Base-by-base conservation (phyloP, 2,797 vertebrate genomes). In the Arnoldichthys spilopterus region DNA sequence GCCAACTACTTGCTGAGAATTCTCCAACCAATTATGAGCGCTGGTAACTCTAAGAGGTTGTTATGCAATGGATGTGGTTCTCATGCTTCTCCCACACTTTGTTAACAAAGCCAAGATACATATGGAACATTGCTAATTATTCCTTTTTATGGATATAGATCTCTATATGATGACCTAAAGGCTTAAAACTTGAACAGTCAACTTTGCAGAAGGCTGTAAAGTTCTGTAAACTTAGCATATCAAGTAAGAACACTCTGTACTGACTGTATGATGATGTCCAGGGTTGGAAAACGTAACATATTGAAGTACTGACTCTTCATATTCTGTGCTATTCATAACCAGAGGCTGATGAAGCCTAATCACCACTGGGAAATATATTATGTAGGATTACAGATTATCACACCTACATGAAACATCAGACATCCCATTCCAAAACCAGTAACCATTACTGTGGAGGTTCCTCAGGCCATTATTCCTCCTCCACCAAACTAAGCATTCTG, bases 81-180 rank as follows among this genome's bases (percentile, higher is more conserved):
- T 16, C 28, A 49, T 20, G 37, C 20, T 43, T 49, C 40, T 71
- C 71, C 51, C 26, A 56, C 69, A 24, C 37, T 11, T 1, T 1
- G 20, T 79, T 51, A 61, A 68, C 66, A 67, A 51, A 68, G 62
- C 53, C 71, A 40, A 6, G 66, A 43, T n/a, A 43, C 40, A 30
- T 49, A 30, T 40, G 4, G 26, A 49, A n/a, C 20, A 47, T n/a
- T 49, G 26, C 28, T 67, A 45, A 59, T 59, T 59, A 6, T 49
- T 61, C 7, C 26, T 74, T 26, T n/a, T 13, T 59, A 8, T 67
- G 32, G 1, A 20, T 13, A 20, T 63, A 13, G 61, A 12, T 24
- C 2, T 40, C 7, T 68, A 32, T 11, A 26, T 45, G 2, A 71
- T 45, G 26, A 51, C 67, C 1, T 49, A 18, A 68, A 47, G 3